These are phyloP conservation scores for Pristionchus arcanus DNA, from an alignment of 2,888 invertebrate genomes.

Conservation along the genomic window DNA sequence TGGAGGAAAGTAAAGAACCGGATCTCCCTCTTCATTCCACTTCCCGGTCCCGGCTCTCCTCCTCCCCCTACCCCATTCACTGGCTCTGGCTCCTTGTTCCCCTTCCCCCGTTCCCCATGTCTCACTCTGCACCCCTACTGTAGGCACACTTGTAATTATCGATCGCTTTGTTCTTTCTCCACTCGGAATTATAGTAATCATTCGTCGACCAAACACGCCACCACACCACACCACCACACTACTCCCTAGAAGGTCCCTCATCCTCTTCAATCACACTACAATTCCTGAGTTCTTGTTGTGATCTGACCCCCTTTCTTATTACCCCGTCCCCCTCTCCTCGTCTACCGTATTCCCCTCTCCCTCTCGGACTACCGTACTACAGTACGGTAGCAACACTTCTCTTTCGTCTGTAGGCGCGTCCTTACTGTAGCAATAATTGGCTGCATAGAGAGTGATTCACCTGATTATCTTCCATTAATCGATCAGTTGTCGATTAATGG, in stretches of 20 bases:
- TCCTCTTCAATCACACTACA: background rate
- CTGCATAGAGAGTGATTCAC: constrained; percentile 19
- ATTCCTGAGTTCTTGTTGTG: constrained; percentile 36
- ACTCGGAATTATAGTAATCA: constrained; percentile 19
- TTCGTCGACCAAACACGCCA: constrained; percentile 33
- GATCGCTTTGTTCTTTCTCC: constrained; percentile 3
- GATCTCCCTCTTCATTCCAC: background rate
- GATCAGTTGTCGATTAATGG: constrained; percentile 18
- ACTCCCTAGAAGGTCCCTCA: constrained; percentile 17
- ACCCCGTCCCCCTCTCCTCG: background rate
- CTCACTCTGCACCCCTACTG: constrained; percentile 6
- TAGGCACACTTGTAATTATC: constrained; percentile 40
- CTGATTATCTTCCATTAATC: background rate
- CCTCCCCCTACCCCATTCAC: background rate
- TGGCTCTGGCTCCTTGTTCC: background rate
- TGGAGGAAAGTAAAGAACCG: constrained; percentile 63
- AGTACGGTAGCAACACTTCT: constrained; percentile 14
- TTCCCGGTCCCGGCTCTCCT: constrained; percentile 7
- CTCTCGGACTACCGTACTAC: constrained; percentile 18
- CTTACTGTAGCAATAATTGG: constrained; percentile 53
- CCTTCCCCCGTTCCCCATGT: background rate
- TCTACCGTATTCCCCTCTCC: background rate
- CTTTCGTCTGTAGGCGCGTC: constrained; percentile 43
- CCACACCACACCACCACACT: background rate
- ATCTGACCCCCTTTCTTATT: background rate